A percentile compares a stretch with the other conserved stretches of the same genome.
phyloP scores from a whole-genome alignment of 2,113 vertebrate genomes.

The Elanoides forficatus region DNA sequence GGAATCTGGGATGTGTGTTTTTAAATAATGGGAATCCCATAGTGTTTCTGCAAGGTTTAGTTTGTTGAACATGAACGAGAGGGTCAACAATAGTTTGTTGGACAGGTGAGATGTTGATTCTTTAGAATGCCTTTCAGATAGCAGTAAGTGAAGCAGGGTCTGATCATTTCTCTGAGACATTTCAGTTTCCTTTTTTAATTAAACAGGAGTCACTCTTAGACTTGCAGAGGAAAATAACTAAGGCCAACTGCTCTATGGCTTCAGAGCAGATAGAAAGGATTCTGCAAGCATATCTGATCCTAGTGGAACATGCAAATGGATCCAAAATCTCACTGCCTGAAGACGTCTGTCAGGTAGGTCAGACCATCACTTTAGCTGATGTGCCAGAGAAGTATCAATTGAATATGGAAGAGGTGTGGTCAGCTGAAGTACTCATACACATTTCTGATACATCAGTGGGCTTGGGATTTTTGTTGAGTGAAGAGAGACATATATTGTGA shows the following conservation, averaged over 20 bases:
- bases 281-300: slow-evolving; percentile 80
- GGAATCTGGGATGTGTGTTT: background rate
- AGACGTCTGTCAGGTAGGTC: slow-evolving; percentile 80
- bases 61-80: background rate
- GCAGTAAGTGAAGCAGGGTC: background rate
- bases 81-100: background rate
- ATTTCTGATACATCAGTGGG: background rate
- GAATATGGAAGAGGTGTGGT: background rate
- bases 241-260: slow-evolving; percentile 31
- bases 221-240: slow-evolving; percentile 65
- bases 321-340: slow-evolving; percentile 83
- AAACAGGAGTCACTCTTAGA: slow-evolving; percentile 69
- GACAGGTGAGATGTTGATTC: background rate
- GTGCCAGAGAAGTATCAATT: background rate
- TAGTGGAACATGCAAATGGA: slow-evolving; percentile 81
- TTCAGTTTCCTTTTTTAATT: background rate
- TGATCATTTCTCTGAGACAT: background rate
- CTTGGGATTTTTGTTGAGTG: background rate
- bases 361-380: background rate
- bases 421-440: rapidly evolving
- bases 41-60: background rate
- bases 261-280: slow-evolving; percentile 86
- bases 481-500: background rate
- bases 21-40: background rate
- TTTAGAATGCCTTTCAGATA: background rate